These are phyloP conservation scores for Calosoma granatense DNA, from an alignment of 1,140 invertebrate species.

Conservation along the genomic window DNA sequence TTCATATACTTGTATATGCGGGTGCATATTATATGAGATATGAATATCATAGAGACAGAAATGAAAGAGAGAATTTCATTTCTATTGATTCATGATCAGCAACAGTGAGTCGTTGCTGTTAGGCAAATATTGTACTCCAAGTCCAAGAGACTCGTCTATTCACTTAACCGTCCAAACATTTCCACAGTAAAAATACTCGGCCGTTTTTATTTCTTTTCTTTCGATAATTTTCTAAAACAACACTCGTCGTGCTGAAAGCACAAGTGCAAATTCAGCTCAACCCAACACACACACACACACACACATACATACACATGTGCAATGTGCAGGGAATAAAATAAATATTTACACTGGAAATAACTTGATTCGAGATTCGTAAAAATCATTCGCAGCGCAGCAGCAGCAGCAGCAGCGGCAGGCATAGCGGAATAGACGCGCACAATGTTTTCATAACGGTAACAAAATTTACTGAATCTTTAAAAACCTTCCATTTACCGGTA, in stretches of 20 bases:
- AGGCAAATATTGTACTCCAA: neutral
- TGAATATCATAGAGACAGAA: too few species aligned
- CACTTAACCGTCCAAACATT: slow-evolving; percentile 2
- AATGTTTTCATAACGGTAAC: neutral
- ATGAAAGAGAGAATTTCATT: too few species aligned
- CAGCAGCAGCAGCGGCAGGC: neutral
- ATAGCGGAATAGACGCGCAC: neutral
- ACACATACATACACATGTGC: neutral
- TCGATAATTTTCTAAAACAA: slow-evolving; percentile 9
- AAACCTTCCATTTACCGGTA: neutral
- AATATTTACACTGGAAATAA: slow-evolving; percentile 5
- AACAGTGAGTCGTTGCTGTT: neutral
- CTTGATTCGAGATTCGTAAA: slow-evolving; percentile 1
- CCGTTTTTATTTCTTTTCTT: neutral
- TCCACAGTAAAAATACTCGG: neutral
- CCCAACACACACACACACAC: too few species aligned
- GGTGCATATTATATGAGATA: too few species aligned
- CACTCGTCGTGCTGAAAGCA: neutral
- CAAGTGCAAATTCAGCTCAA: neutral
- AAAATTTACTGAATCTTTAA: neutral
- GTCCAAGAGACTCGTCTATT: neutral
- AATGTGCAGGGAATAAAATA: slow-evolving; percentile 3
- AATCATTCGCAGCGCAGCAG: neutral
- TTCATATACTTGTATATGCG: too few species aligned
- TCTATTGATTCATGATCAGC: neutral